Evolutionary conservation across 2,888 invertebrate species (phyloP), one percentile per base, ranked within the genome.

Genomic region (Teleiodes luculella): DNA sequence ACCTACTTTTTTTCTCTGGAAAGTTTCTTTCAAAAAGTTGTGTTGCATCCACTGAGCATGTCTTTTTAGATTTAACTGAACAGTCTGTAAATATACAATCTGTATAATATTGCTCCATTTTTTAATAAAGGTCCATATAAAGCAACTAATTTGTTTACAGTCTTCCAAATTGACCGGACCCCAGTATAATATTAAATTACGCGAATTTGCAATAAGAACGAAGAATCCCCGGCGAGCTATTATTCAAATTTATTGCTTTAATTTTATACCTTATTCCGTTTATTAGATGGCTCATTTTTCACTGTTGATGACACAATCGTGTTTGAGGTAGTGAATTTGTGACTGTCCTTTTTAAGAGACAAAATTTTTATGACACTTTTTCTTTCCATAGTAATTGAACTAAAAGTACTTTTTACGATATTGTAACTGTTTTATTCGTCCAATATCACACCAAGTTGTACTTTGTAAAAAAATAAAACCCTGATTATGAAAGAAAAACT

Each of bases 201-300:
- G 61, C 61, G 63, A 60, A 64, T 60, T 65, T 66, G 62, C 67
- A 70, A 71, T 70, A 69, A 65, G 64, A 67, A 63, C 63, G 60
- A 57, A 56, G 56, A 55, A 57, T 57, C 59, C 53, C 56, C 33
- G 11, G 56, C 51, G 57, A 58, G 66, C 68, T 70, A 68, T 75
- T 74, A 76, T 78, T 76, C 68, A 78, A 77, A 83, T 80, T 81
- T 80, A 82, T 78, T 68, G 72, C 76, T 77, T 80, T 76, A 79
- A 83, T 81, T 80, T 80, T 77, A 76, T 82, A 74, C 74, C 70
- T 43, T 72, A 68, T 70, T 67, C 66, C 71, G 71, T 70, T 74
- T 76, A 78, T 74, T 74, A 76, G 70, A 58, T 53, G 63, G 67
- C 65, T 67, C 76, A 74, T 80, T 75, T 73, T 67, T 77, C 74